Evolutionary conservation across 2,113 vertebrate species (phyloP).

Genomic region (Rhinopomastus cyanomelas): DNA sequence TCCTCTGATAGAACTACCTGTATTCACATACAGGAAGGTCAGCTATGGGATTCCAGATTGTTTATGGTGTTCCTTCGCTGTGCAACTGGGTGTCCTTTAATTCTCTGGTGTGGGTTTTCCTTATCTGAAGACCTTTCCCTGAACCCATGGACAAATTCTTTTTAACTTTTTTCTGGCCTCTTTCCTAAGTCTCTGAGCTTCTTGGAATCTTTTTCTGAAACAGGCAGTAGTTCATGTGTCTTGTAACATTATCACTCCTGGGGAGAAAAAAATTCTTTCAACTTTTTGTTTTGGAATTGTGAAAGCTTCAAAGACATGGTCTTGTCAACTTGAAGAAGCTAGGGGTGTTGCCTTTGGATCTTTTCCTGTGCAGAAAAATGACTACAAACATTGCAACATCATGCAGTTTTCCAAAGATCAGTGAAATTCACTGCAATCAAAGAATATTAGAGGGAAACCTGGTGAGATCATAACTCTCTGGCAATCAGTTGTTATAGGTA

Average conservation of each 20-base stretch:
- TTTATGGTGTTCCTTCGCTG: constrained; percentile 10
- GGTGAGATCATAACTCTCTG: constrained; percentile 2
- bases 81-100: neutral
- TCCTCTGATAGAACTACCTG: neutral
- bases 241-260: neutral
- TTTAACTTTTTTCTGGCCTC: constrained; percentile 15
- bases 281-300: neutral
- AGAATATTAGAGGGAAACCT: neutral
- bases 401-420: constrained; percentile 53
- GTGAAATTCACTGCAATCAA: neutral
- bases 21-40: neutral
- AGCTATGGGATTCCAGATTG: neutral
- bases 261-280: constrained; percentile 1
- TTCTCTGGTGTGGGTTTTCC: constrained; percentile 13
- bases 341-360: neutral
- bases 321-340: constrained; percentile 11
- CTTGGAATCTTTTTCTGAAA: constrained; percentile 36
- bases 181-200: constrained; percentile 15
- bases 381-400: constrained; percentile 9
- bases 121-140: constrained; percentile 50
- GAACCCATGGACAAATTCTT: constrained; percentile 33
- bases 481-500: constrained; percentile 40
- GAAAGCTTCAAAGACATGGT: constrained; percentile 40
- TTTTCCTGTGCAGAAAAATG: constrained; percentile 10
- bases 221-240: constrained; percentile 6